Evolutionary conservation across 2,113 vertebrate genomes (phyloP).

Genomic region (Cyphomyrus plagiostoma): DNA sequence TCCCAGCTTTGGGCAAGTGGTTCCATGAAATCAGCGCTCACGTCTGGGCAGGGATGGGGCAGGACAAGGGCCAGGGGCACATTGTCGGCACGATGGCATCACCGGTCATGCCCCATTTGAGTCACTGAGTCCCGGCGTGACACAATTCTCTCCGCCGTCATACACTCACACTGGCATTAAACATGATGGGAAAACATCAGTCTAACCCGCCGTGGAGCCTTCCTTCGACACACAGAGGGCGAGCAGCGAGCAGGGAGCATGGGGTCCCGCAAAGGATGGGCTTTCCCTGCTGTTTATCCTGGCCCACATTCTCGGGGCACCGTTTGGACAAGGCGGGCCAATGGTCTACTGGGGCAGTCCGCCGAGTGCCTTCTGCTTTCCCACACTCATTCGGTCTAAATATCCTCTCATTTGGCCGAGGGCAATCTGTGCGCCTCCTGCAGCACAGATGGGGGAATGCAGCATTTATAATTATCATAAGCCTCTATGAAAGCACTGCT

Average conservation of each 20-base stretch:
- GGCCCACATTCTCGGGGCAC: not conserved
- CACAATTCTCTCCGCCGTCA: not conserved
- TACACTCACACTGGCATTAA: not conserved
- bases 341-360: not conserved
- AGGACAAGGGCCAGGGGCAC: not conserved
- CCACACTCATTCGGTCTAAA: not conserved
- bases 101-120: not conserved
- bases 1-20: not conserved
- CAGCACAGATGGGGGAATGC: not conserved
- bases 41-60: not conserved
- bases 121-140: not conserved
- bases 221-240: not conserved
- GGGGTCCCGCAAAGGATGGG: not conserved
- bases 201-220: not conserved
- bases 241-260: not conserved
- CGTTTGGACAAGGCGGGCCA: not conserved
- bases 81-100: not conserved
- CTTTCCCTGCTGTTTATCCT: not conserved
- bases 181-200: not conserved
- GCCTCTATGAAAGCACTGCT: not conserved
- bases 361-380: not conserved
- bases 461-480: not conserved
- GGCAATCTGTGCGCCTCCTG: not conserved
- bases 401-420: not conserved
- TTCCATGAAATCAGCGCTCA: not conserved